phyloP scores from a whole-genome alignment of 1,140 invertebrate genomes.

The Delia radicum region DNA sequence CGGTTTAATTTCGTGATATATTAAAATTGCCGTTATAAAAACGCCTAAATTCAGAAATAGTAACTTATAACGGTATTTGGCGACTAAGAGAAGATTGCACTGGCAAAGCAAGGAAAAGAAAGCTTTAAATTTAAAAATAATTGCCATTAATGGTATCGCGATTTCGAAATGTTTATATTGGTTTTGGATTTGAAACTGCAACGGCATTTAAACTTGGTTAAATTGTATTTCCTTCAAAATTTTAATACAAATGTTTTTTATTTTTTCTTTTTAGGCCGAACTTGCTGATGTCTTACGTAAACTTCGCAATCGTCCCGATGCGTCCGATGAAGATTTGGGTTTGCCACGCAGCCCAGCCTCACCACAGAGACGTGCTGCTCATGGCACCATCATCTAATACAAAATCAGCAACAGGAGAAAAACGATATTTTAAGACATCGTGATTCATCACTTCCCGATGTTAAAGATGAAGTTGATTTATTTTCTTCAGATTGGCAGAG shows the following conservation, averaged over 20 bases:
- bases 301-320: slow-evolving; percentile 50
- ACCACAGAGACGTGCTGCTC: slow-evolving; percentile 40
- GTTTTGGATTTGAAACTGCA: no score
- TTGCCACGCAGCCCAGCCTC: slow-evolving; percentile 51
- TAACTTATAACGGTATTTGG: no score
- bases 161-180: no score
- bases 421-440: slow-evolving; percentile 30
- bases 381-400: not conserved
- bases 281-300: slow-evolving; percentile 54
- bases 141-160: no score
- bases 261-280: slow-evolving; percentile 44
- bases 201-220: no score
- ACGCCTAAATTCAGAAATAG: no score
- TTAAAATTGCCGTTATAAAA: no score
- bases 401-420: slow-evolving; percentile 27
- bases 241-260: not conserved
- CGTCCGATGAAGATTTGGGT: slow-evolving; percentile 53
- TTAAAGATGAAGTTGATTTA: slow-evolving; percentile 40
- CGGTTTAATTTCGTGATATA: no score
- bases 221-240: not conserved
- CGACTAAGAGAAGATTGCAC: no score
- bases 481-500: slow-evolving; percentile 58
- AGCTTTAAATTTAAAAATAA: no score
- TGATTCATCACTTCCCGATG: slow-evolving; percentile 32
- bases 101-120: no score